Percentiles rank a stretch among this genome's conserved stretches.
Evolutionary conservation across 2,113 vertebrate genomes (phyloP).

Genomic region (Tachuris rubrigastra): DNA sequence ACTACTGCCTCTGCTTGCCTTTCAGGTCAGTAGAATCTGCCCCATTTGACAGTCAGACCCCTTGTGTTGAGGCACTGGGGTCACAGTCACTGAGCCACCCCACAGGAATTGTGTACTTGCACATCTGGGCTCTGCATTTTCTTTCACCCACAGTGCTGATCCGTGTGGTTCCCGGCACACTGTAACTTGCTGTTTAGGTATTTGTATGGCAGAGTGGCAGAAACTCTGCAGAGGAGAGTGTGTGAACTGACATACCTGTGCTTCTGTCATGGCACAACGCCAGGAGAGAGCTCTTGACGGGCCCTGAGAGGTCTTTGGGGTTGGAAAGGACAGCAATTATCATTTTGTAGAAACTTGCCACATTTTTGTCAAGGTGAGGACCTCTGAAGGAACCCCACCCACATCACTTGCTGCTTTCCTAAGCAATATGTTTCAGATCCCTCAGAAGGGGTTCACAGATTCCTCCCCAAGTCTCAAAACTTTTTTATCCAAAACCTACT

Average conservation of each 20-base stretch:
- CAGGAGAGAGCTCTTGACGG: neutral
- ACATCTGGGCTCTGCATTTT: neutral
- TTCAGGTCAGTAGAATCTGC: constrained; percentile 19
- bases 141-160: neutral
- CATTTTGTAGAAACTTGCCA: neutral
- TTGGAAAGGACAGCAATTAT: neutral
- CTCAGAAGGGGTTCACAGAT: neutral
- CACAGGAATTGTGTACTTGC: neutral
- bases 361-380: neutral
- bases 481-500: neutral
- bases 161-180: neutral
- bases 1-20: neutral
- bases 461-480: neutral
- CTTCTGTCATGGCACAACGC: neutral
- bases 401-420: neutral
- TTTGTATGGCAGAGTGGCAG: neutral
- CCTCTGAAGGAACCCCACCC: neutral
- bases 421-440: neutral
- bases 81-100: neutral
- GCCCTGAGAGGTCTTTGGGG: neutral
- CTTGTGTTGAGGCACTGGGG: neutral
- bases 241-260: neutral
- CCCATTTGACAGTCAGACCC: neutral
- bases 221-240: neutral
- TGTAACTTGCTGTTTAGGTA: neutral